A percentile compares a stretch with the other conserved stretches of the same genome.
These are phyloP conservation scores for Stichopus horrens DNA, from an alignment of 53 echinoderm and acorn worm genomes.

Conservation along the genomic window DNA sequence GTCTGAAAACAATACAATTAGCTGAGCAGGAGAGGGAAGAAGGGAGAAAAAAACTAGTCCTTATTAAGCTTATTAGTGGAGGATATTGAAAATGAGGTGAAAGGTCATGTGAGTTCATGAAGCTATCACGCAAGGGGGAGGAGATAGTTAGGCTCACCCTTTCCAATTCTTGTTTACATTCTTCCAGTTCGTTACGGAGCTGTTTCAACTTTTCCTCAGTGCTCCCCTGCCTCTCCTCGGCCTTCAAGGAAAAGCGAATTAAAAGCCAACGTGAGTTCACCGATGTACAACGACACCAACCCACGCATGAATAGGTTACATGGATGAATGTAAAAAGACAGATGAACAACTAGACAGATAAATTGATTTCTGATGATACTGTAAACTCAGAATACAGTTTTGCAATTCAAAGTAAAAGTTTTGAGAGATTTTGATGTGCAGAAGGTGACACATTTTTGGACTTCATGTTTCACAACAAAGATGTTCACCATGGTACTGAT, in stretches of 20 bases:
- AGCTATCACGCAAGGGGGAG: not conserved
- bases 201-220: slow-evolving; percentile 93
- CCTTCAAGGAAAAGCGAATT: slow-evolving; percentile 57
- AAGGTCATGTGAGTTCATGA: slow-evolving; percentile 16
- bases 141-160: slow-evolving; percentile 70
- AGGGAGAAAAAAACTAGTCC: not conserved
- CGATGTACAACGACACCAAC: not conserved
- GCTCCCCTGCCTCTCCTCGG: slow-evolving; percentile 92
- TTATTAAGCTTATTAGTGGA: not conserved
- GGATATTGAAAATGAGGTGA: slow-evolving; percentile 3
- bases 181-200: slow-evolving; percentile 89
- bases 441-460: too few relatives aligned
- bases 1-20: not conserved
- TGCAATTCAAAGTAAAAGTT: too few relatives aligned
- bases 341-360: not conserved
- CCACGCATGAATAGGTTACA: not conserved
- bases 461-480: too few relatives aligned
- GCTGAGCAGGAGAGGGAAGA: not conserved
- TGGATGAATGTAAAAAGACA: not conserved
- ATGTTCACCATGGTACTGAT: too few relatives aligned
- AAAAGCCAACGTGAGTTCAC: not conserved
- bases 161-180: slow-evolving; percentile 99
- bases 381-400: not conserved
- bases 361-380: not conserved
- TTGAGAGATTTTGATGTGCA: too few relatives aligned